phyloP scores from a whole-genome alignment of 2,797 vertebrate genomes.

The Arremon aurantiirostris region DNA sequence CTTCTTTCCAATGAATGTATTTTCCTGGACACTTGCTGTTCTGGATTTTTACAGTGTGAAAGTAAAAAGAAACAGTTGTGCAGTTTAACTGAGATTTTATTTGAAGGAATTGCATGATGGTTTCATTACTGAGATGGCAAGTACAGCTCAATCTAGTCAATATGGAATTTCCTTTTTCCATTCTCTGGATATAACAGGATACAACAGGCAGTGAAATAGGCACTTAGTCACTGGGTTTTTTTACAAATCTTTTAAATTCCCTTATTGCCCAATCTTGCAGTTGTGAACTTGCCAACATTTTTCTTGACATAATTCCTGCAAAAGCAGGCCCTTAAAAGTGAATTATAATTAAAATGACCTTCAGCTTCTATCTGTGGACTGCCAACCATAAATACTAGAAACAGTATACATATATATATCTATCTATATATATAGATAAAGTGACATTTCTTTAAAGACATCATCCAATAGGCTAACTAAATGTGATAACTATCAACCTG shows the following conservation, averaged over 20 bases:
- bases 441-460: neutral
- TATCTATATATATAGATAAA: neutral
- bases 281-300: conserved; percentile 13
- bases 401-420: neutral
- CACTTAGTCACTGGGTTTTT: conserved; percentile 33
- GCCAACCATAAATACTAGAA: neutral
- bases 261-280: conserved; percentile 48
- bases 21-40: conserved; percentile 54
- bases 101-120: conserved; percentile 47
- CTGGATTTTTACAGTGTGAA: conserved; percentile 39
- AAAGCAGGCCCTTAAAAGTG: neutral
- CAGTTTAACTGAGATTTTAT: conserved; percentile 39
- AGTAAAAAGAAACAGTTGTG: conserved; percentile 65
- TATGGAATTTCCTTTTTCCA: conserved; percentile 69
- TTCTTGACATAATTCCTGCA: conserved; percentile 13
- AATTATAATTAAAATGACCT: conserved; percentile 19
- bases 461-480: neutral
- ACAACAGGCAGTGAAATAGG: conserved; percentile 56
- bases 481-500: neutral
- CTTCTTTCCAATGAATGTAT: conserved; percentile 47
- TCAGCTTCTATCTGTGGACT: neutral
- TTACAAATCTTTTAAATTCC: conserved; percentile 49
- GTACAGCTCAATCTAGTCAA: conserved; percentile 53
- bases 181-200: conserved; percentile 57
- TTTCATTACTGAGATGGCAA: conserved; percentile 65